Evolutionary conservation across 1,140 invertebrate genomes (phyloP), one percentile per base, ranked within the genome.

Genomic region (Sitodiplosis mosellana): DNA sequence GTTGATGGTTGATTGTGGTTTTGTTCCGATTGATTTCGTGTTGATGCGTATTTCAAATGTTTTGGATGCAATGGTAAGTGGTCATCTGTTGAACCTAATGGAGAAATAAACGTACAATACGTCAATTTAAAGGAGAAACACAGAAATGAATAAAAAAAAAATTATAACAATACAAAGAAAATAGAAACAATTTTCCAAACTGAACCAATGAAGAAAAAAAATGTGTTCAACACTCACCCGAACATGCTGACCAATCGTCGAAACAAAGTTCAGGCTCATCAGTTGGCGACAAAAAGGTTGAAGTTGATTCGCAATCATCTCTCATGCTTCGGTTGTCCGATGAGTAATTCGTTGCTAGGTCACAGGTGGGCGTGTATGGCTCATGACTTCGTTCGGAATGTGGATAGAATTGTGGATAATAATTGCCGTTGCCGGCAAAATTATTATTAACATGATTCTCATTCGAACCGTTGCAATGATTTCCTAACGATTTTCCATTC

Each of bases 181-280:
- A n/a, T n/a, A n/a, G n/a, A n/a, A n/a, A n/a, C n/a, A n/a, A n/a
- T n/a, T n/a, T n/a, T n/a, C n/a, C n/a, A n/a, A n/a, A n/a, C n/a
- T n/a, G n/a, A n/a, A n/a, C n/a, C n/a, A n/a, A n/a, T n/a, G n/a
- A n/a, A n/a, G n/a, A n/a, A n/a, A n/a, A n/a, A n/a, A n/a, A n/a
- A n/a, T n/a, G n/a, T n/a, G n/a, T n/a, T n/a, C n/a, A n/a, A n/a
- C n/a, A n/a, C 38, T 67, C 66, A 56, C 75, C 75, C 1, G 79
- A 81, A 53, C 75, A 80, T 8, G 77, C 69, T 0, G 77, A 80
- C 72, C 76, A 79, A 7, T 77, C 78, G 53, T 81, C 77, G 53
- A 77, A 74, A 50, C 74, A 77, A 47, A 74, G 58, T 18, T 64
- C 61, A 0, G 68, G 67, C 48, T 78, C 77, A 48, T 77, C 75